Base-by-base conservation (phyloP, 2,888 invertebrate species). In the Sceliomorpha sp. region DNA sequence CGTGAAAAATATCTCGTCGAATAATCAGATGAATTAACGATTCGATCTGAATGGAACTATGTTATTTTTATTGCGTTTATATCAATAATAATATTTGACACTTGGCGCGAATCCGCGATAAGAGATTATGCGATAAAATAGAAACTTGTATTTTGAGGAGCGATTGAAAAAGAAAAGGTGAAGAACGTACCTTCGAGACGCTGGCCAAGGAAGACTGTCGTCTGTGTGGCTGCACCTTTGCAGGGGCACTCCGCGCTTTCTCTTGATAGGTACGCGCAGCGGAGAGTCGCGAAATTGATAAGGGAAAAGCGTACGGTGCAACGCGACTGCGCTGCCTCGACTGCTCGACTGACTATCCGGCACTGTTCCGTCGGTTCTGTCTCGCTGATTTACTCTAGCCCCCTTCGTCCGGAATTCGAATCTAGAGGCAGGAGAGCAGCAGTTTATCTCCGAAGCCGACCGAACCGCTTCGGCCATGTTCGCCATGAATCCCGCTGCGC, bases 241-340 rank as follows among this genome's bases (percentile, higher is more conserved):
- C 68, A 56, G 60, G 50, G 55, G 44, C 50, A 62, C 68, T 67
- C 48, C 55, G 60, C 55, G 55, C 59, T 45, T 34, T 53, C 40
- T 64, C 47, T 64, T 47, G 59, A 53, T 55, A 64, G 72, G 59
- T 71, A 70, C 67, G 66, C 66, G 72, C 69, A 73, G 71, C 73
- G 73, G 63, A 42, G 70, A 67, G 53, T 73, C 64, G 66, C 64
- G 70, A 58, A 72, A 67, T 70, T 72, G 73, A 73, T 72, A 73
- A 72, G 67, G 60, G 58, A 62, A 69, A 70, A 73, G 71, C 70
- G 73, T 73, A 71, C 70, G 74, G 64, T 73, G 76, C 74, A 76
- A 74, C 73, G 77, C 78, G 79, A 74, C 79, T 78, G 78, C 79
- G 79, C 77, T 75, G 50, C 68, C 70, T 68, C 55, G 58, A 60